Evolutionary conservation across 2,113 vertebrate genomes (phyloP), one percentile per base, ranked within the genome.

Genomic region (Misgurnus mizolepis): DNA sequence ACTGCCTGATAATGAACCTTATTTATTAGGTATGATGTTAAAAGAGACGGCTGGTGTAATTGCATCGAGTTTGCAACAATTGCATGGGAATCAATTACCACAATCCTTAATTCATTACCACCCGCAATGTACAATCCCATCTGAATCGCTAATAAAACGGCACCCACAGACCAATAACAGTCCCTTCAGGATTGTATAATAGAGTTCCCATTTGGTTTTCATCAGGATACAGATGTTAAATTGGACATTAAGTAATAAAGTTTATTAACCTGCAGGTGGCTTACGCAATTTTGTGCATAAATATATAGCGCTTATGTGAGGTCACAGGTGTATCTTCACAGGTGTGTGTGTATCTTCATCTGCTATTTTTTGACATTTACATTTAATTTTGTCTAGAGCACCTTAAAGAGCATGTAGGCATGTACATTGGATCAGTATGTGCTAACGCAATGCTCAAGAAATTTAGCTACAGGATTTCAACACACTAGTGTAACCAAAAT

Each of bases 1-100:
- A 62, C 41, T 61, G 40, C 40, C 34, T 60, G 55, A 3, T 73
- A 73, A 73, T 74, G 11, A 12, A 58, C 40, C 55, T 74, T 74
- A 61, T 60, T 72, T 6, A 72, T 72, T 27, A 0, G 8, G 6
- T 53, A 17, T 58, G 34, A 72, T 18, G 53, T 0, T 34, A 47
- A 47, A 47, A 47, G 7, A 47, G 45, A 47, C 10, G 7, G 10
- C 5, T 53, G 55, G 55, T 58, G 7, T 58, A 18, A 7, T 58
- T 58, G 55, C 7, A 58, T n/a, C n/a, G 1, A 58, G 55, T 58
- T 58, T 17, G 7, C n/a, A 58, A 18, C 55, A 58, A 58, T 7
- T 58, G 55, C 55, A 58, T 58, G 17, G 17, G n/a, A 58, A 58
- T 58, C n/a, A 6, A 2, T 58, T 58, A 6, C 50, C 50, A 15